Evolutionary conservation across 2,888 invertebrate genomes (phyloP).

Genomic region (Epiblema foenella): DNA sequence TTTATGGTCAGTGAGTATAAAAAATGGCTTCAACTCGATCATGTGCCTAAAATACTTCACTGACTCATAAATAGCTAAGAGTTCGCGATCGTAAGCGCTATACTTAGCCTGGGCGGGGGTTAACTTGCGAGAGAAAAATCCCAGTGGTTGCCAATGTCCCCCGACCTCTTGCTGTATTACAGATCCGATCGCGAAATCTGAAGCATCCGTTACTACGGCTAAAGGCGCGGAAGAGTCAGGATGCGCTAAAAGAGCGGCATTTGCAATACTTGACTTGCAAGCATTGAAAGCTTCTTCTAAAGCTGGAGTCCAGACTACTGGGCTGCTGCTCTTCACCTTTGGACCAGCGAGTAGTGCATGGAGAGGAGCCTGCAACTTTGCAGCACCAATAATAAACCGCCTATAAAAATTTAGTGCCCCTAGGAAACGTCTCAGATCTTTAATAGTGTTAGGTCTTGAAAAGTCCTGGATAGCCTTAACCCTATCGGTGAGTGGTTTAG

Average conservation of each 20-base stretch:
- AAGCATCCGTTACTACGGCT: conserved; percentile 55
- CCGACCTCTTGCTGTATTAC: no score
- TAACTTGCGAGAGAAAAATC: no score
- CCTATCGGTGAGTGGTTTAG: conserved; percentile 50
- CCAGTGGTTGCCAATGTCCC: no score
- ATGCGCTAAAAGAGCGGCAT: conserved; percentile 50
- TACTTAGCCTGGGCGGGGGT: no score
- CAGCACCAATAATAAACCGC: conserved; percentile 54
- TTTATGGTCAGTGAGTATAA: no score
- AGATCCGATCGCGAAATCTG: conserved; percentile 38
- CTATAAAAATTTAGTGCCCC: conserved; percentile 50
- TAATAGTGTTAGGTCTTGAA: conserved; percentile 42
- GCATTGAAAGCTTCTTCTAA: conserved; percentile 22
- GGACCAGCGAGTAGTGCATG: conserved; percentile 47
- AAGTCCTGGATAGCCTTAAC: conserved; percentile 47
- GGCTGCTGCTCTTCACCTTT: conserved; percentile 44
- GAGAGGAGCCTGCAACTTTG: conserved; percentile 53
- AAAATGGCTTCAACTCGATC: no score
- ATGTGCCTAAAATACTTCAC: no score
- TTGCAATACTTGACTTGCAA: conserved; percentile 47
- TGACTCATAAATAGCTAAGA: no score
- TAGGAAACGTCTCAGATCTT: conserved; percentile 31
- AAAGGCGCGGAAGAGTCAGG: conserved; percentile 49
- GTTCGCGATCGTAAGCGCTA: no score
- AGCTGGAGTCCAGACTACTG: conserved; percentile 43